A percentile compares a stretch with the other conserved stretches of the same genome.
phyloP scores from a whole-genome alignment of 2,797 vertebrate species.

The Phrynocephalus forsythii region DNA sequence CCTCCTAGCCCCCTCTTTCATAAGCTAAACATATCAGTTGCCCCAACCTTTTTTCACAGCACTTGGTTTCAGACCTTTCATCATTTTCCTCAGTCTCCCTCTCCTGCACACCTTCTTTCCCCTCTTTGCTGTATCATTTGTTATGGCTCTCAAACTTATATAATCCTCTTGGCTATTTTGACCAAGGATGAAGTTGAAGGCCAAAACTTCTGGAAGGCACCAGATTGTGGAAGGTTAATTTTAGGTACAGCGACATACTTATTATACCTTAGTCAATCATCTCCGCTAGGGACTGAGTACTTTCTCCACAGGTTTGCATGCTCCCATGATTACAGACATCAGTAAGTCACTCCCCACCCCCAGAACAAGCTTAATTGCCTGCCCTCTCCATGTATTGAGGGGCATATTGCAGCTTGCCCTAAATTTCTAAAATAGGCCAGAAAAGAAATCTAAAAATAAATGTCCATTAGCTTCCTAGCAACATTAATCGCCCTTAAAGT shows the following conservation, averaged over 20 bases:
- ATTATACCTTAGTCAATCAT: background rate
- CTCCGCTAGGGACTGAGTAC: background rate
- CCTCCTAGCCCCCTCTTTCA: no score
- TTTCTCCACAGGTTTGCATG: background rate
- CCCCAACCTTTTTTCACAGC: no score
- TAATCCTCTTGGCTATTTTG: background rate
- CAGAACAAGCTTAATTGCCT: background rate
- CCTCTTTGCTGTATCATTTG: no score
- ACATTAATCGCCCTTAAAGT: constrained; percentile 4
- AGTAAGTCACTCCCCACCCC: background rate
- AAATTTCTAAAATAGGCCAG: constrained; percentile 22
- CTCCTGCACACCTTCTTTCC: no score
- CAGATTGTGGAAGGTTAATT: background rate
- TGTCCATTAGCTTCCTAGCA: background rate
- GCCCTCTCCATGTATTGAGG: no score
- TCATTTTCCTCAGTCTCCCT: no score
- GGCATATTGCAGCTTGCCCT: constrained; percentile 11
- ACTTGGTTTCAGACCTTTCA: no score
- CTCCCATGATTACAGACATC: background rate
- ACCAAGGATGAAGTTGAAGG: background rate
- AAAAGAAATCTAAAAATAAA: constrained; percentile 35
- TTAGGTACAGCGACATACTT: background rate
- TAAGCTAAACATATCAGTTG: no score
- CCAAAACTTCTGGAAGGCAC: background rate
- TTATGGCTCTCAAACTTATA: background rate